These are phyloP conservation scores for Chouioia cunea DNA, from an alignment of 2,888 invertebrate genomes.

Conservation along the genomic window DNA sequence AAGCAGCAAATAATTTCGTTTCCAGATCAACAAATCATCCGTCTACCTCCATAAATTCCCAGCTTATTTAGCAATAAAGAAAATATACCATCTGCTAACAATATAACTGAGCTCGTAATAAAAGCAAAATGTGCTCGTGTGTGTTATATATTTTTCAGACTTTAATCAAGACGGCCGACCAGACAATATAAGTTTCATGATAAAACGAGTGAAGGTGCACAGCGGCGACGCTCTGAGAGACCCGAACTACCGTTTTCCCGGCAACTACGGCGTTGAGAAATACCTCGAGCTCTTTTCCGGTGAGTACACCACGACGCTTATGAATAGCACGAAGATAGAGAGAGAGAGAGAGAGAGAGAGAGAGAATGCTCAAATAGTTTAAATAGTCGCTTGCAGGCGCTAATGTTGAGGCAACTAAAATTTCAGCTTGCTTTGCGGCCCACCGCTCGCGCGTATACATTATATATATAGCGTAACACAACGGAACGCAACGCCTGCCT, in stretches of 20 bases:
- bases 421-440: slow-evolving; percentile 25
- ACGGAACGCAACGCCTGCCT: not conserved
- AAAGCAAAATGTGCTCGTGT: not conserved
- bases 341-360: too few relatives aligned
- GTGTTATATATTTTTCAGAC: slow-evolving; percentile 55
- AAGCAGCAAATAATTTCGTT: too few relatives aligned
- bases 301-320: slow-evolving; percentile 67
- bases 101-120: too few relatives aligned
- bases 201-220: slow-evolving; percentile 94
- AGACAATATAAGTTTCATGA: slow-evolving; percentile 96
- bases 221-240: slow-evolving; percentile 87
- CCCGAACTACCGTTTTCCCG: slow-evolving; percentile 89
- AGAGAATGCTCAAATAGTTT: slow-evolving; percentile 50
- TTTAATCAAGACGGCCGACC: slow-evolving; percentile 93
- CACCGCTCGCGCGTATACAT: not conserved
- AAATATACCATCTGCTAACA: too few relatives aligned
- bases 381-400: slow-evolving; percentile 40
- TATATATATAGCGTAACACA: too few relatives aligned
- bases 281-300: slow-evolving; percentile 97
- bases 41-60: too few relatives aligned
- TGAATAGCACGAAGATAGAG: slow-evolving; percentile 20
- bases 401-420: slow-evolving; percentile 12
- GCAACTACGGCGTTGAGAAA: slow-evolving; percentile 98
- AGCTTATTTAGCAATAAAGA: too few relatives aligned
- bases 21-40: too few relatives aligned